Evolutionary conservation across 2,797 vertebrate genomes (phyloP), one percentile per base, ranked within the genome.

Genomic region (Anableps anableps): DNA sequence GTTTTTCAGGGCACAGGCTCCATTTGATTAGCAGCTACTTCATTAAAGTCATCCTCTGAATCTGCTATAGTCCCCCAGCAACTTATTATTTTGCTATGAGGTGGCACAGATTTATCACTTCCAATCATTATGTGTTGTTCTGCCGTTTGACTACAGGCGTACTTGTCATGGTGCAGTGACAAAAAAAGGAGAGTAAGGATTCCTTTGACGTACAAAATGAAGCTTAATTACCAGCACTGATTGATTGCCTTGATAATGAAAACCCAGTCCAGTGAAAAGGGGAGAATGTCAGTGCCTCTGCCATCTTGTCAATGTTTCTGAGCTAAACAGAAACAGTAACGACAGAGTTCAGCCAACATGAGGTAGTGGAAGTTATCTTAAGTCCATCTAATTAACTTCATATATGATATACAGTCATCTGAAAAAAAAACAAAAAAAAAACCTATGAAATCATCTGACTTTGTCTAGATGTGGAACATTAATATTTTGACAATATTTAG

Each of bases 1-100:
- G 78, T 72, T 51, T 62, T 75, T 41, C 26, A n/a, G 64, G 55
- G 31, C 72, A 75, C 68, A 64, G 58, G 36, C 55, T 64, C 53
- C n/a, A 43, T 36, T 66, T 26, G 48, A 75, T 83, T n/a, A 77
- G 48, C 16, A 76, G 26, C 64, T 45, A 43, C 79, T 81, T 76
- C 72, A 75, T 86, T 82, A 83, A 48, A 74, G 45, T 31, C 76
- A 72, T 53, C 79, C 43, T 73, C 48, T 45, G 48, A 83, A 75
- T 81, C 72, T 50, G 80, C 80, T 45, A 19, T n/a, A 75, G 31
- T 38, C 45, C 50, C 76, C 36, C 34, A 38, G 21, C 2, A 31
- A 45, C 21, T 31, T 55, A 62, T 83, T 5, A 77, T 53, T 80
- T 72, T 75, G 66, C 75, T 75, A 50, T 16, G 14, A 66, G 70